Conservation (phyloP, 2,113 vertebrate species). For the Cnemophilus loriae region DNA sequence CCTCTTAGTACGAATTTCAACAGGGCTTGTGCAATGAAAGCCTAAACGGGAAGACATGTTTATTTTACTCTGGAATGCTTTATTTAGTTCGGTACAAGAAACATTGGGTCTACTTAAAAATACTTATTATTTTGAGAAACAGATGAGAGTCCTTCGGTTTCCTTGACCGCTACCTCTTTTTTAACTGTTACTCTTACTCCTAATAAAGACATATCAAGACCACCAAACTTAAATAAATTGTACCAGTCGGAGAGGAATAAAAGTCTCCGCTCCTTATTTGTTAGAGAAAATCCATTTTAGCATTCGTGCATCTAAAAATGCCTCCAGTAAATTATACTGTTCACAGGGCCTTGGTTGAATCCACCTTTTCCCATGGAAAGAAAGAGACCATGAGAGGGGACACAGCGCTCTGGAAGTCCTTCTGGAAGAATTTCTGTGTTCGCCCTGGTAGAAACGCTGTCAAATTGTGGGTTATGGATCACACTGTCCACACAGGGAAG, state of each 20-base stretch:
- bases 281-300: conserved; percentile 1
- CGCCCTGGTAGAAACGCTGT: background rate
- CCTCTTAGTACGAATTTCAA: background rate
- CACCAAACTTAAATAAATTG: background rate
- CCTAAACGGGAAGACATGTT: background rate
- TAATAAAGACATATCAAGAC: background rate
- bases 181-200: background rate
- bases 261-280: background rate
- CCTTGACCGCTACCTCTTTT: background rate
- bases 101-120: conserved; percentile 36
- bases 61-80: conserved; percentile 41
- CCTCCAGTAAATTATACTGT: background rate
- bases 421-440: background rate
- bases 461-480: background rate
- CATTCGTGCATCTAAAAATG: background rate
- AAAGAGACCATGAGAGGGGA: background rate
- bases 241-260: background rate
- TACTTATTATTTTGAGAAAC: conserved; percentile 46
- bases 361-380: background rate
- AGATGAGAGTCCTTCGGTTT: background rate
- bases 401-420: fast-evolving
- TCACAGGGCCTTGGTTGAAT: background rate
- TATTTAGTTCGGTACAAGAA: conserved; percentile 30
- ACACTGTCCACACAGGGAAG: background rate
- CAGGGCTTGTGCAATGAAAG: conserved; percentile 24